Evolutionary conservation across 1,140 invertebrate species (phyloP).

Genomic region (Eriocheir sinensis): DNA sequence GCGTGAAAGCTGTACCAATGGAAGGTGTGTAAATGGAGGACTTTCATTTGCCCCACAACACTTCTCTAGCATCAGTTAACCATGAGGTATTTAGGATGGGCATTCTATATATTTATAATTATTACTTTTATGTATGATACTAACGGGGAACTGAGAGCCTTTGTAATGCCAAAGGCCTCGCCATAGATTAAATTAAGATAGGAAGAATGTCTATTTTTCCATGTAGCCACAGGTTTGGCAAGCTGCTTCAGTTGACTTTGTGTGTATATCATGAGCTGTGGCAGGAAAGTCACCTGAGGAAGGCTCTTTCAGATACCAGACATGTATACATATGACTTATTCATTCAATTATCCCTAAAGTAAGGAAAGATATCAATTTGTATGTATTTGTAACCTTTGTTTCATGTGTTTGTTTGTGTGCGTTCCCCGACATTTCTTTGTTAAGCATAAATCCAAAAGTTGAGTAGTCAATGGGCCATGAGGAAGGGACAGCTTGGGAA

Average conservation of each 20-base stretch:
- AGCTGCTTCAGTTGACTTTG: not conserved
- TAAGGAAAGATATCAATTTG: too few species aligned
- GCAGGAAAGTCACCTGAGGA: not conserved
- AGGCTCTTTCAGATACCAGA: not conserved
- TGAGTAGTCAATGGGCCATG: not conserved
- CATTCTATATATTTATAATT: not conserved
- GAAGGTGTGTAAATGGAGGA: not conserved
- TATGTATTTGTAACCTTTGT: too few species aligned
- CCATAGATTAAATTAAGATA: not conserved
- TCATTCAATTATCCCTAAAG: too few species aligned
- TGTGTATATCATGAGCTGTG: too few species aligned
- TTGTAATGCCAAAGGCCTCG: not conserved
- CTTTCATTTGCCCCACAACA: not conserved
- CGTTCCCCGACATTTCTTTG: not conserved
- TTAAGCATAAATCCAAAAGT: not conserved
- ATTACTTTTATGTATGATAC: too few species aligned
- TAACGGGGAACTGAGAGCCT: too few species aligned
- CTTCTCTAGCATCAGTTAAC: not conserved
- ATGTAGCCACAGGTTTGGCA: not conserved
- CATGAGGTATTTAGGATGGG: not conserved
- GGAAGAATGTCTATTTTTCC: not conserved
- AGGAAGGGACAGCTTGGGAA: not conserved
- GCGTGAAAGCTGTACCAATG: too few species aligned
- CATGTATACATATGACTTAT: not conserved
- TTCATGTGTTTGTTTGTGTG: too few species aligned